phyloP scores from a whole-genome alignment of 2,113 vertebrate genomes.

The Neofelis nebulosa region DNA sequence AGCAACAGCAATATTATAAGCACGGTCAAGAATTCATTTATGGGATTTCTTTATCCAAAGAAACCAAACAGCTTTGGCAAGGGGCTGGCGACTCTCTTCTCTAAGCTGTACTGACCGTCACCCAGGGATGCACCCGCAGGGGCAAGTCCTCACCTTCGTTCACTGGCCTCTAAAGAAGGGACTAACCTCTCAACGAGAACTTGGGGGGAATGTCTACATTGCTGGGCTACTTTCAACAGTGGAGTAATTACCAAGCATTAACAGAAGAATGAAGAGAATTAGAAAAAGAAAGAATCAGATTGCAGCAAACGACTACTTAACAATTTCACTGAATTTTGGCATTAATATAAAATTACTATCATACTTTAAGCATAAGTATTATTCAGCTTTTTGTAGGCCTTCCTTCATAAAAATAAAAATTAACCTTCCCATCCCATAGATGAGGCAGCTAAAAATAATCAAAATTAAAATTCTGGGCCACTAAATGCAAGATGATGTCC shows the following conservation, averaged over 20 bases:
- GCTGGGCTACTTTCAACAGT: background rate
- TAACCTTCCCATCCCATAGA: background rate
- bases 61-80: background rate
- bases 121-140: accelerated
- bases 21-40: background rate
- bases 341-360: background rate
- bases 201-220: background rate
- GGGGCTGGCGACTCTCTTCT: background rate
- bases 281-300: background rate
- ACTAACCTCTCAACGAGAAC: background rate
- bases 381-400: background rate
- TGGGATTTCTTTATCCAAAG: background rate
- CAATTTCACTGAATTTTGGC: background rate
- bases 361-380: background rate
- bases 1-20: background rate
- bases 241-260: background rate
- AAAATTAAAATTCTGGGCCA: background rate
- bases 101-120: background rate
- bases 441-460: background rate
- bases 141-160: background rate
- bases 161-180: background rate
- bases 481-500: background rate
- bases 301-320: background rate
- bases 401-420: constrained; percentile 18
- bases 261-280: background rate